Evolutionary conservation across 2,113 vertebrate species (phyloP).

Genomic region (Calonectris borealis): DNA sequence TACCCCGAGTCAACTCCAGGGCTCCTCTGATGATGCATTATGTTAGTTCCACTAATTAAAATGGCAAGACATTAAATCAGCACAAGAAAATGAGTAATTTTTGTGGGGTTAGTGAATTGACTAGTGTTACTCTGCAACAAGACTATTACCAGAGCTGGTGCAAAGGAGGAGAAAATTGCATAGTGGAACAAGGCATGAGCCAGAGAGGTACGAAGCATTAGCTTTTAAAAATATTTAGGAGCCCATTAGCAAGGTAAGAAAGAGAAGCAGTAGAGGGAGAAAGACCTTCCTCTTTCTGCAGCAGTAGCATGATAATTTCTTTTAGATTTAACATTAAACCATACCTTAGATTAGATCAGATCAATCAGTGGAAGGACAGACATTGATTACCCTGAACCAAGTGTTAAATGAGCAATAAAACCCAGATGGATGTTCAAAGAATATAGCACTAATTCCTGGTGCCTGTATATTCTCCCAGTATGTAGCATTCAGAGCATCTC

Average conservation of each 20-base stretch:
- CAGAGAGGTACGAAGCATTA: not conserved
- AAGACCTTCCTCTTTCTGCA: not conserved
- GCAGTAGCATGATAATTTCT: not conserved
- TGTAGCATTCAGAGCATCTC: not conserved
- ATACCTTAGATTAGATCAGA: constrained; percentile 14
- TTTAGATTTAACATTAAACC: constrained; percentile 22
- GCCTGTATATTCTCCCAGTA: not conserved
- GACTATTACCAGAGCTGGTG: not conserved
- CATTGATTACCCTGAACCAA: not conserved
- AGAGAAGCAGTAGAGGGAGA: not conserved
- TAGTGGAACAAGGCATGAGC: not conserved
- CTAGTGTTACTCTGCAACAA: not conserved
- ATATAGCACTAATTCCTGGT: not conserved
- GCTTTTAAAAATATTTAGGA: not conserved
- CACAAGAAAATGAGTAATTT: not conserved
- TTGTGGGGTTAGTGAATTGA: not conserved
- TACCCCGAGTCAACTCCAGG: not conserved
- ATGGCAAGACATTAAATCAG: not conserved
- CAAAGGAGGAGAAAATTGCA: not conserved
- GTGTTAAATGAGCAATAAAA: constrained; percentile 22
- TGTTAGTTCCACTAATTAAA: not conserved
- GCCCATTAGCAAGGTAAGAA: not conserved
- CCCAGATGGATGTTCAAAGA: not conserved
- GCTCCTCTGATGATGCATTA: not conserved
- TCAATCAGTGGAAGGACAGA: not conserved